A percentile compares a stretch with the other conserved stretches of the same genome.
Evolutionary conservation across 2,113 vertebrate genomes (phyloP).

Genomic region (Uropsilus gracilis): DNA sequence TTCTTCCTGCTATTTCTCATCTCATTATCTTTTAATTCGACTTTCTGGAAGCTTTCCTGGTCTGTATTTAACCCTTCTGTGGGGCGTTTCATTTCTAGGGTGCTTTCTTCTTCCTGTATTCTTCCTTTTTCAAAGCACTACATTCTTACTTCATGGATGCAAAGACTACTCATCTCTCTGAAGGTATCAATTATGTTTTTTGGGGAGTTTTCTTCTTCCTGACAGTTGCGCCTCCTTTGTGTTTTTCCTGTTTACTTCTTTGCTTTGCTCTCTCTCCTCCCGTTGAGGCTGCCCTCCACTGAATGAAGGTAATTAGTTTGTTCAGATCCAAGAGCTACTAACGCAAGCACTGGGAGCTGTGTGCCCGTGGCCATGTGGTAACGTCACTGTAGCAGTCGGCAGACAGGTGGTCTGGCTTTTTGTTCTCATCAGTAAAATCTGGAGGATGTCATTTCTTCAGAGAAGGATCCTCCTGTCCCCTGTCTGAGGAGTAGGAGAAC

Average conservation of each 20-base stretch:
- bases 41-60: not conserved
- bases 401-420: not conserved
- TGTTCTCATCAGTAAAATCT: not conserved
- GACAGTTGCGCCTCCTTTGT: not conserved
- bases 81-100: not conserved
- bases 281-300: not conserved
- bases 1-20: not conserved
- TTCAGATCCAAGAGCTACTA: not conserved
- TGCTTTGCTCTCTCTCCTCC: not conserved
- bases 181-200: not conserved
- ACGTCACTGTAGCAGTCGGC: not conserved
- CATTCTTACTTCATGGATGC: not conserved
- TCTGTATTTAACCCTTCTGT: not conserved
- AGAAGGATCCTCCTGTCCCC: not conserved
- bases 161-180: not conserved
- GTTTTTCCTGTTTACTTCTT: not conserved
- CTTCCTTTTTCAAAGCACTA: constrained; percentile 26
- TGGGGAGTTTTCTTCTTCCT: not conserved
- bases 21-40: not conserved
- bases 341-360: not conserved
- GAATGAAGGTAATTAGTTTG: not conserved
- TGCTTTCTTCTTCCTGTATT: not conserved
- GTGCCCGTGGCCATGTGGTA: not conserved
- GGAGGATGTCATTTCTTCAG: not conserved
- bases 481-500: not conserved